Percentiles rank a stretch among this genome's conserved stretches.
These are phyloP conservation scores for Troides aeacus DNA, from an alignment of 2,888 invertebrate species.

Conservation along the genomic window DNA sequence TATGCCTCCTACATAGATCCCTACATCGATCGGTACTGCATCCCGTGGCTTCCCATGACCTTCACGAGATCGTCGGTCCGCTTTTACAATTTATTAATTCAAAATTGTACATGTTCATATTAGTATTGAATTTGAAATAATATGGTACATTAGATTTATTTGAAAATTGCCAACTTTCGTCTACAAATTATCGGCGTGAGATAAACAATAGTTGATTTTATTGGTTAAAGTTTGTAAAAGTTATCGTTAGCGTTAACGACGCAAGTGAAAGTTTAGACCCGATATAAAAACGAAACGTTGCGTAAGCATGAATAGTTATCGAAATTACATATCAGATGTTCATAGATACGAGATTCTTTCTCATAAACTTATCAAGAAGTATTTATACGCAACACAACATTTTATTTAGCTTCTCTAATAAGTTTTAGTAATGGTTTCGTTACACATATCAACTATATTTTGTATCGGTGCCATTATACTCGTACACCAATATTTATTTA, in stretches of 20 bases:
- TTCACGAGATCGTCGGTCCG: too few species aligned
- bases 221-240: constrained; percentile 10
- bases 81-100: too few species aligned
- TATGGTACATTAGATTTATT: background rate
- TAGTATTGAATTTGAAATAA: background rate
- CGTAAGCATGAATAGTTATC: constrained; percentile 15
- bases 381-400: too few species aligned
- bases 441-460: too few species aligned
- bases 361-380: too few species aligned
- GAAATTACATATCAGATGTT: constrained; percentile 17
- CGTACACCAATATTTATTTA: too few species aligned
- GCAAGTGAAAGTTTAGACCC: constrained; percentile 25
- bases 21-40: too few species aligned
- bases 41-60: too few species aligned
- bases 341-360: background rate
- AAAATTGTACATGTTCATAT: background rate
- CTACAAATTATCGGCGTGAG: background rate
- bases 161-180: constrained; percentile 2
- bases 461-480: too few species aligned
- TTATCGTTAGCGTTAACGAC: constrained; percentile 18
- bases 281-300: constrained; percentile 26
- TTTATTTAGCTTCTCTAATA: too few species aligned
- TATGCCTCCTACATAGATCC: too few species aligned
- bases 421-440: too few species aligned
- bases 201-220: constrained; percentile 14